Percentiles rank a stretch among this genome's conserved stretches.
Evolutionary conservation across 2,797 vertebrate species (phyloP).

Genomic region (Sylvia borin): DNA sequence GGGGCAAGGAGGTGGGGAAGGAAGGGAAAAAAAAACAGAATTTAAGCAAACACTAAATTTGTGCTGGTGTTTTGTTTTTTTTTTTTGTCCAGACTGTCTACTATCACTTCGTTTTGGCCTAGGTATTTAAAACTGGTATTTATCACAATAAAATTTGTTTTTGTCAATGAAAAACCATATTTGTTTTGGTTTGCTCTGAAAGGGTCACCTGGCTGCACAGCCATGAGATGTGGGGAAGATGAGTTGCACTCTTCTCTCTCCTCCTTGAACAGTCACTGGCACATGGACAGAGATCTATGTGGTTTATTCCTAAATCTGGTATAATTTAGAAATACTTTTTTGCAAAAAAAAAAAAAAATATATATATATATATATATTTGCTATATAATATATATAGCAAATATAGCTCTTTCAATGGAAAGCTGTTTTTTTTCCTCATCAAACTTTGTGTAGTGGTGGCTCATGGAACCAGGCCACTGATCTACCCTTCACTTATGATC

Average conservation of each 20-base stretch:
- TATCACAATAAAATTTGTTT: background rate
- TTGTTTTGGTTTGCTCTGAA: background rate
- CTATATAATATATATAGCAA: background rate
- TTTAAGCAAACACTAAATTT: background rate
- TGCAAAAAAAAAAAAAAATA: too few species aligned
- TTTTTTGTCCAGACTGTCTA: background rate
- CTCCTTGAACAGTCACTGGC: background rate
- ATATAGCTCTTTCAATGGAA: background rate
- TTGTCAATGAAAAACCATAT: background rate
- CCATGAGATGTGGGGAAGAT: background rate
- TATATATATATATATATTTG: background rate
- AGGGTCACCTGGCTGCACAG: background rate
- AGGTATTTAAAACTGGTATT: background rate
- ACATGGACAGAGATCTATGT: fast-evolving
- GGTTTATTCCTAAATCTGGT: background rate
- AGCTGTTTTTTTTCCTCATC: background rate
- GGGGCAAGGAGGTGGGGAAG: too few species aligned
- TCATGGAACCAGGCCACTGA: background rate
- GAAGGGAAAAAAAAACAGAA: background rate
- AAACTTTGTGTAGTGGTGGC: background rate
- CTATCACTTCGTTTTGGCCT: background rate
- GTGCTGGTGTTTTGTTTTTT: background rate
- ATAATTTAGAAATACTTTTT: background rate
- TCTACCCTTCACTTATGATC: background rate
- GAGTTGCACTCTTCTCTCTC: background rate